Evolutionary conservation across 1,140 invertebrate species (phyloP).

Genomic region (Listronotus bonariensis): DNA sequence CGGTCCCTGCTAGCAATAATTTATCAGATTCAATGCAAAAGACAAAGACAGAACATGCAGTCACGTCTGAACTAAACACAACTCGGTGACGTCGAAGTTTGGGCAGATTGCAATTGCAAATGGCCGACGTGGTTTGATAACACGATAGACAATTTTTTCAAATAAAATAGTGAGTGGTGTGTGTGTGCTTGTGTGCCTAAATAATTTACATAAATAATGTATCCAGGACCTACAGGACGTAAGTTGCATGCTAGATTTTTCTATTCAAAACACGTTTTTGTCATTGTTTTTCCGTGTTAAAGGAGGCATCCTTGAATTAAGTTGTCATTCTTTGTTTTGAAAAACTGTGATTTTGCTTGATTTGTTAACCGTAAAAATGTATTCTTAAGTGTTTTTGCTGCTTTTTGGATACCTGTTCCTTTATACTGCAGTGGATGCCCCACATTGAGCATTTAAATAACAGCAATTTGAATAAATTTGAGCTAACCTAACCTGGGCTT

Average conservation of each 20-base stretch:
- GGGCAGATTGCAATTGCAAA: conserved; percentile 52
- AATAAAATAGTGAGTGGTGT: conserved; percentile 48
- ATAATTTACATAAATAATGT: conserved; percentile 47
- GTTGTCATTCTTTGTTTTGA: conserved; percentile 38
- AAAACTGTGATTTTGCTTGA: conserved; percentile 7
- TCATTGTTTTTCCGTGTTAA: conserved; percentile 30
- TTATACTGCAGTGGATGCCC: not conserved
- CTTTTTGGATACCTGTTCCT: not conserved
- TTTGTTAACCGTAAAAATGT: not conserved
- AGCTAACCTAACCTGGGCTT: conserved; percentile 22
- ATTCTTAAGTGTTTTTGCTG: not conserved
- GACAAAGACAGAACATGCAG: conserved; percentile 5
- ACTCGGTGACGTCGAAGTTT: conserved; percentile 6
- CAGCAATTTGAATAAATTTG: not conserved
- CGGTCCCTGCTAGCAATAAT: no score
- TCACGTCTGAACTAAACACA: not conserved
- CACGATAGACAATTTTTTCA: conserved; percentile 49
- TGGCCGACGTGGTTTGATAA: conserved; percentile 53
- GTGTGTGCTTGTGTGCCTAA: conserved; percentile 50
- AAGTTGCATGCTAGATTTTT: conserved; percentile 41
- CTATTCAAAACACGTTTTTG: no score
- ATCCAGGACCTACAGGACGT: conserved; percentile 53
- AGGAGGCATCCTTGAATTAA: conserved; percentile 10
- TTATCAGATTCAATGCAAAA: no score
- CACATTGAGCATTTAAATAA: not conserved